Conservation (phyloP, 1,140 invertebrate species). For the Brachionus rotundiformis region DNA sequence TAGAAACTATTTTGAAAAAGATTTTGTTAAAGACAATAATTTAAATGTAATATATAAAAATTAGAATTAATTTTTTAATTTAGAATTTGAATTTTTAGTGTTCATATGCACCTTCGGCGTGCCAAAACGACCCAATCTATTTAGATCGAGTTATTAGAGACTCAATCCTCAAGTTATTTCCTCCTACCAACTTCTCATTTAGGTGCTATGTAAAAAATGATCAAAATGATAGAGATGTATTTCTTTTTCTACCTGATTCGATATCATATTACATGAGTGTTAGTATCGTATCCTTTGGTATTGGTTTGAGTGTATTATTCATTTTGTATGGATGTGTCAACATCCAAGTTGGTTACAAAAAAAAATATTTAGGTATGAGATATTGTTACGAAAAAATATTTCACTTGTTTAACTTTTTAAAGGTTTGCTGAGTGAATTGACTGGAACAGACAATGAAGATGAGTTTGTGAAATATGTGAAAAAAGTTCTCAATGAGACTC, state of each 20-base stretch:
- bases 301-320: background rate
- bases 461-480: constrained; percentile 20
- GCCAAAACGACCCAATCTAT: constrained; percentile 19
- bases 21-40: background rate
- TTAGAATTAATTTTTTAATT: background rate
- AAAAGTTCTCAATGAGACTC: constrained; percentile 7
- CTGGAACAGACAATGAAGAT: background rate
- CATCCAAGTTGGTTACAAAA: background rate
- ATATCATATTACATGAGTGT: background rate
- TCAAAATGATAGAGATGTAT: background rate
- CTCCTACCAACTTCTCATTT: background rate
- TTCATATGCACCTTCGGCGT: constrained; percentile 9
- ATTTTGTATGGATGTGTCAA: constrained; percentile 13
- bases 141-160: background rate
- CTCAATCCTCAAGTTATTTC: background rate
- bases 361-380: background rate
- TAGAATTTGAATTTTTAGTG: background rate
- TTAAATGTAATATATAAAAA: background rate
- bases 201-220: background rate
- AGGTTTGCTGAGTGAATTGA: background rate
- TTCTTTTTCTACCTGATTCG: constrained; percentile 1
- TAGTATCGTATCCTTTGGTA: background rate
- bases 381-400: background rate
- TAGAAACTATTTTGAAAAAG: background rate
- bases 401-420: background rate